These are phyloP conservation scores for Puma concolor DNA, from an alignment of 2,113 vertebrate genomes.

Conservation along the genomic window DNA sequence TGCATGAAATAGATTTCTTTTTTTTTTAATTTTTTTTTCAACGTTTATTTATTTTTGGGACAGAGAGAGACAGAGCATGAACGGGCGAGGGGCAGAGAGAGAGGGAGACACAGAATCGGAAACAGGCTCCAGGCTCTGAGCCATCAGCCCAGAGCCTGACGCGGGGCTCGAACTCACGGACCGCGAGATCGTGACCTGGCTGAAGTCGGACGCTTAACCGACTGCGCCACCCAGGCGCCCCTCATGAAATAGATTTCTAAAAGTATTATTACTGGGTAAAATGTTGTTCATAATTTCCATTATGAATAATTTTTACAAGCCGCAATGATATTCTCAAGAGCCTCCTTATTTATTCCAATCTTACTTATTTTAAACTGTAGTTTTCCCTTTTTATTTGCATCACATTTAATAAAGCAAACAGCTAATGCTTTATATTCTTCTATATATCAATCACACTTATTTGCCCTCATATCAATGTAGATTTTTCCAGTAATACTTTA, in stretches of 20 bases:
- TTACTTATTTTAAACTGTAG: background rate
- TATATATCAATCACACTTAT: background rate
- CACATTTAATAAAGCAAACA: background rate
- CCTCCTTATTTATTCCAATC: background rate
- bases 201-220: too few relatives aligned
- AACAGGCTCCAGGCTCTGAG: too few relatives aligned
- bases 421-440: background rate
- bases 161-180: too few relatives aligned
- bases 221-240: too few relatives aligned
- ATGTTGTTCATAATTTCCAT: background rate
- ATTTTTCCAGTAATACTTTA: background rate
- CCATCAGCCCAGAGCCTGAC: too few relatives aligned
- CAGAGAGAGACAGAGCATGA: too few relatives aligned
- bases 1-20: background rate
- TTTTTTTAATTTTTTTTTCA: too few relatives aligned
- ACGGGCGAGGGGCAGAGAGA: too few relatives aligned
- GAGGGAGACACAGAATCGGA: too few relatives aligned
- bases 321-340: background rate
- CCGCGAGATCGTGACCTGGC: too few relatives aligned
- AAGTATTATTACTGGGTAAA: background rate
- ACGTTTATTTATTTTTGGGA: too few relatives aligned
- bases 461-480: background rate
- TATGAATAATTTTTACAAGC: background rate
- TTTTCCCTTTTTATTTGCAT: background rate
- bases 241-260: background rate